These are phyloP conservation scores for Liodrosophila aerea DNA, from an alignment of 2,888 invertebrate genomes.

Conservation along the genomic window DNA sequence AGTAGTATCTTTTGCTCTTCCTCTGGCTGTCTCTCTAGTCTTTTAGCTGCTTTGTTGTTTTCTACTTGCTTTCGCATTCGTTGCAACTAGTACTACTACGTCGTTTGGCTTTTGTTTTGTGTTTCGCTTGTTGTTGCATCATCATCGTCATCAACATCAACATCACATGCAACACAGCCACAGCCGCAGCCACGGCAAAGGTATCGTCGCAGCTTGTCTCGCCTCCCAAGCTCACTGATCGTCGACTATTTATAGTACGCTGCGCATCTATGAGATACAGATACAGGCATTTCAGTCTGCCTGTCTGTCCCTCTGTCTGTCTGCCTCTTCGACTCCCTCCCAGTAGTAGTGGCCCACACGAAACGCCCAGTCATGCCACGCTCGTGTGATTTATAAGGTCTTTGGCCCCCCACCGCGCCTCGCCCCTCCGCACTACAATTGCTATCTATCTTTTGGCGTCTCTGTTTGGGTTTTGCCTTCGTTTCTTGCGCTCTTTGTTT, in stretches of 20 bases:
- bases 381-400: slow-evolving; percentile 78
- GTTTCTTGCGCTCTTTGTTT: slow-evolving; percentile 60
- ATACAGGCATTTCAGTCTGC: slow-evolving; percentile 11
- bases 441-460: slow-evolving; percentile 7
- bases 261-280: slow-evolving; percentile 55
- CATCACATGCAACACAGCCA: slow-evolving; percentile 49
- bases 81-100: slow-evolving; percentile 47
- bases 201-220: slow-evolving; percentile 29
- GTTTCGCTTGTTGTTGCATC: slow-evolving; percentile 61
- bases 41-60: slow-evolving; percentile 48
- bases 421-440: slow-evolving; percentile 11
- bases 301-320: slow-evolving; percentile 3
- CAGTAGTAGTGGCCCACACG: slow-evolving; percentile 37
- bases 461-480: slow-evolving; percentile 47
- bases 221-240: slow-evolving; percentile 26
- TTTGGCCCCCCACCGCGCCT: slow-evolving; percentile 57
- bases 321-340: slow-evolving; percentile 3
- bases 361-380: slow-evolving; percentile 74
- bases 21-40: not conserved
- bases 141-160: slow-evolving; percentile 57
- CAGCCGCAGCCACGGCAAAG: slow-evolving; percentile 29
- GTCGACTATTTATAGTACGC: slow-evolving; percentile 63
- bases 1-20: not conserved
- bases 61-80: slow-evolving; percentile 60
- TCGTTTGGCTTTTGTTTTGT: slow-evolving; percentile 36